Percentiles rank a stretch among this genome's conserved stretches.
These are phyloP conservation scores for Fratercula arctica DNA, from an alignment of 2,797 vertebrate species.

Conservation along the genomic window DNA sequence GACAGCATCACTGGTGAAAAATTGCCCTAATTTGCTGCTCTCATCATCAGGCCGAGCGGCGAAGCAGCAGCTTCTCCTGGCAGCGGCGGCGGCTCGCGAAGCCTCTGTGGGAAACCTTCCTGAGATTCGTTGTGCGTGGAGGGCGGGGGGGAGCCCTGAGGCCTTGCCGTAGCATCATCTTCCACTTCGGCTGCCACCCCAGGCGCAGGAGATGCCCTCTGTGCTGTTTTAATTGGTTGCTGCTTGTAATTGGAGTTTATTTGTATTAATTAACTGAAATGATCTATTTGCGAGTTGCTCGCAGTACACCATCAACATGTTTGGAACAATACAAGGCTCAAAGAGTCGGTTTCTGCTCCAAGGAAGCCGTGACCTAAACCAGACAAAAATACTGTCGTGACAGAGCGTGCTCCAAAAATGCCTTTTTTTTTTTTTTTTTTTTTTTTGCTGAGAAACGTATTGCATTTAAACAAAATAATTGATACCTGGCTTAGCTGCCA, in stretches of 20 bases:
- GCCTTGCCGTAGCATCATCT: not conserved
- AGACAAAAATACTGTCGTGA: not conserved
- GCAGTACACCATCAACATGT: not conserved
- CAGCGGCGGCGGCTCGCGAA: not conserved
- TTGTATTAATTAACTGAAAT: slow-evolving; percentile 49
- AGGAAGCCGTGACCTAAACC: not conserved
- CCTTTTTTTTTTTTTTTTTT: not conserved
- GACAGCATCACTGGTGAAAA: not conserved
- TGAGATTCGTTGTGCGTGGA: rapidly evolving
- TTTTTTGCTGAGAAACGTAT: not conserved
- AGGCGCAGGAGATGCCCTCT: not conserved
- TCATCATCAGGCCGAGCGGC: not conserved
- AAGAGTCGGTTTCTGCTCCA: not conserved
- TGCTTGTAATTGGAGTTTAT: slow-evolving; percentile 31
- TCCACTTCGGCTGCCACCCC: not conserved
- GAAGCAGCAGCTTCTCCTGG: not conserved
- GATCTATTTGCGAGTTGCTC: not conserved
- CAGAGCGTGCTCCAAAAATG: not conserved
- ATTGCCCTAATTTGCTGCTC: slow-evolving; percentile 51
- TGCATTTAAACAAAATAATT: not conserved
- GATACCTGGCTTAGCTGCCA: not conserved
- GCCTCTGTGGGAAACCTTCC: not conserved
- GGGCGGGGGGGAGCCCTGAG: not conserved
- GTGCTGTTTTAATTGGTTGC: not conserved
- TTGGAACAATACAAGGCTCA: not conserved